Conservation (phyloP, 2,888 invertebrate genomes). For the Oscheius sp. region DNA sequence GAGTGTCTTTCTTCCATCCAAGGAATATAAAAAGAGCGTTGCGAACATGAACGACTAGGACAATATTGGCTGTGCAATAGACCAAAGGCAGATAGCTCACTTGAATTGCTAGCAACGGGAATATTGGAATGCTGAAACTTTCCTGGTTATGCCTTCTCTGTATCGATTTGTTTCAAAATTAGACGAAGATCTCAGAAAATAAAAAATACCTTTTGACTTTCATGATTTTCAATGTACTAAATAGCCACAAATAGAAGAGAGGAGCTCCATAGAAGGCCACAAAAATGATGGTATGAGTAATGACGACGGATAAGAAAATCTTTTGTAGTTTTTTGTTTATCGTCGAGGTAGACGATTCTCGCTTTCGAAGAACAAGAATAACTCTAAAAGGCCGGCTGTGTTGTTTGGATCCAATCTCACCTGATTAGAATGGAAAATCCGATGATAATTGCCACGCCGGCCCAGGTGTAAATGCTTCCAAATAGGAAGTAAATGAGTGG, state of each 20-base stretch:
- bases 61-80: neutral
- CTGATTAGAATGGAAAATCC: neutral
- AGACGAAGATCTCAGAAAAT: neutral
- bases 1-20: no score
- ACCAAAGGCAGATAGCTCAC: neutral
- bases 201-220: neutral
- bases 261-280: neutral
- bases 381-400: no score
- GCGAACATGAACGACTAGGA: neutral
- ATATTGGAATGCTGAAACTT: neutral
- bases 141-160: no score
- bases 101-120: neutral
- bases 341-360: neutral
- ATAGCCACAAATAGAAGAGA: neutral
- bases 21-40: neutral
- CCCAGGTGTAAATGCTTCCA: neutral
- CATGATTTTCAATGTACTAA: neutral
- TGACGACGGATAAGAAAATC: neutral
- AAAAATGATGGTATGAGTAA: neutral
- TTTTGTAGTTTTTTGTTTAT: neutral
- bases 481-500: neutral
- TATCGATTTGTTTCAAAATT: neutral
- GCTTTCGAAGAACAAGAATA: neutral
- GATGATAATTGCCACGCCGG: neutral
- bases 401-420: no score